Conservation (phyloP, 2,888 invertebrate species). For the Drosophila anomalata region DNA sequence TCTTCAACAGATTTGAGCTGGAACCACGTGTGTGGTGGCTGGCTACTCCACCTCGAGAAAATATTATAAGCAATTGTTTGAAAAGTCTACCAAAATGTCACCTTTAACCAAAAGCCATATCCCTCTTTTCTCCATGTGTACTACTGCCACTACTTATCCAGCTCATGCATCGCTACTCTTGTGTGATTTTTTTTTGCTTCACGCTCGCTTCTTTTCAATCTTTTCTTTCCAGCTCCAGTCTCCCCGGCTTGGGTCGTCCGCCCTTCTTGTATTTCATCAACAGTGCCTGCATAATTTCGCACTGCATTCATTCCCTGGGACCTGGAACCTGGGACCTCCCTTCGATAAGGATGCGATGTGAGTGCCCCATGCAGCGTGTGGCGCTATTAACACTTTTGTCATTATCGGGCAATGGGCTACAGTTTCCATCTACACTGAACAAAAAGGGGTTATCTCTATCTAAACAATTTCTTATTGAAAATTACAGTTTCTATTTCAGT, state of each 20-base stretch:
- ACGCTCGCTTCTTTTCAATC: constrained; percentile 29
- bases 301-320: constrained; percentile 52
- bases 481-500: background rate
- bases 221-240: constrained; percentile 27
- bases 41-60: background rate
- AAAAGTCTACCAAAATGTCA: background rate
- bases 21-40: constrained; percentile 28
- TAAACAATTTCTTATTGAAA: background rate
- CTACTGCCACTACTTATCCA: constrained; percentile 24
- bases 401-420: constrained; percentile 61
- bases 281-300: constrained; percentile 74
- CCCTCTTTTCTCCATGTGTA: background rate
- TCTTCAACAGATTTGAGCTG: constrained; percentile 13
- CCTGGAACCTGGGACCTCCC: too few species aligned
- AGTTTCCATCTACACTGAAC: constrained; percentile 10
- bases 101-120: too few species aligned
- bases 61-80: background rate
- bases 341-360: constrained; percentile 20
- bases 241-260: constrained; percentile 1
- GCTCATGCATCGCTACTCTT: constrained; percentile 37
- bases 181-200: constrained; percentile 3
- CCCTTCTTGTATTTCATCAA: constrained; percentile 66
- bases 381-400: constrained; percentile 80
- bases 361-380: constrained; percentile 68
- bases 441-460: background rate